Percentiles rank a stretch among this genome's conserved stretches.
Evolutionary conservation across 2,888 invertebrate species (phyloP).

Genomic region (Carpatolechia fugitivella): DNA sequence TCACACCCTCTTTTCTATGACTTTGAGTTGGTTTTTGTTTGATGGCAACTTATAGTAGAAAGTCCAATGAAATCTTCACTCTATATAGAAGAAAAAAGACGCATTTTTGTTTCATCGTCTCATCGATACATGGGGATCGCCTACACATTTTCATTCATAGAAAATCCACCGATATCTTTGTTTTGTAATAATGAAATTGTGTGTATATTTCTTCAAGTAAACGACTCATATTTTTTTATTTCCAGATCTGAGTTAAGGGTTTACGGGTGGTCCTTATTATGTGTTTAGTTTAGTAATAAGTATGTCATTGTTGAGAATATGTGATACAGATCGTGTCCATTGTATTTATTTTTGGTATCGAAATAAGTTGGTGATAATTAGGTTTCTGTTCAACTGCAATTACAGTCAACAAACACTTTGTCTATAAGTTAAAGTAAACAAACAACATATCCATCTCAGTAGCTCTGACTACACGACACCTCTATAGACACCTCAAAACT

Average conservation of each 20-base stretch:
- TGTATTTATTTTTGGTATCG: background rate
- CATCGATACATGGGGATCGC: slow-evolving; percentile 59
- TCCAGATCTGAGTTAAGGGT: slow-evolving; percentile 34
- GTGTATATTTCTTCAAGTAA: slow-evolving; percentile 67
- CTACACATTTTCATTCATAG: slow-evolving; percentile 73
- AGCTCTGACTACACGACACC: too few relatives aligned
- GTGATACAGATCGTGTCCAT: background rate
- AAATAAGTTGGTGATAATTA: too few relatives aligned
- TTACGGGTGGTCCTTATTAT: slow-evolving; percentile 57
- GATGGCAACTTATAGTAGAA: slow-evolving; percentile 2
- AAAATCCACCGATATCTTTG: slow-evolving; percentile 57
- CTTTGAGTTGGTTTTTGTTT: slow-evolving; percentile 34
- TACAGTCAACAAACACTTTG: too few relatives aligned
- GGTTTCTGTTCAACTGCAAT: too few relatives aligned
- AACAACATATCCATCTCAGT: too few relatives aligned
- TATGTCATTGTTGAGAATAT: background rate
- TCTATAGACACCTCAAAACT: too few relatives aligned
- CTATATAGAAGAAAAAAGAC: background rate
- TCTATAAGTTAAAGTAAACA: too few relatives aligned
- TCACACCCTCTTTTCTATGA: background rate
- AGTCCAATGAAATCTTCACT: slow-evolving; percentile 13
- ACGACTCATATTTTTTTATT: slow-evolving; percentile 45
- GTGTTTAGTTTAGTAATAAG: slow-evolving; percentile 37
- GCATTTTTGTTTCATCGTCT: background rate
- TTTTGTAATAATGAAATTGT: slow-evolving; percentile 72